Base-by-base conservation (phyloP, 2,888 invertebrate genomes). In the Dryocosmus kuriphilus region DNA sequence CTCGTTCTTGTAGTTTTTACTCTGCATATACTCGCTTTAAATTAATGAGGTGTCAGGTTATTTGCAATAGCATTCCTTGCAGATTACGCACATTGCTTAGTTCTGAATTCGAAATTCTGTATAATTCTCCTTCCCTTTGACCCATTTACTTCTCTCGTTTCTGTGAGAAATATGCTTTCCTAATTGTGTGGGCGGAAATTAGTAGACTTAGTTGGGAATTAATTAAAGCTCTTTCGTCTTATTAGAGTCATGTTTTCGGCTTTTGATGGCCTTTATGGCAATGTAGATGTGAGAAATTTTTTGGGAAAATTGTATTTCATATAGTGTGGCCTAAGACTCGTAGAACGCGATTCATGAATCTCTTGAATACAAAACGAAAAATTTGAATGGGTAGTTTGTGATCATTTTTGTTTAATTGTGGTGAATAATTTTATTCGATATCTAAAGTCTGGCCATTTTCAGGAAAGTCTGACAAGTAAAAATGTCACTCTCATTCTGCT, bases 11-110 rank as follows among this genome's bases (percentile, higher is more conserved):
- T 11, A 30, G 1, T 71, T 51, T 71, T 46, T 51, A 71, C 51
- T 51, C 71, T 51, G 19, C 71, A 71, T 71, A 71, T 71, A 51
- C 51, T 71, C 71, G 46, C 71, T 71, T 30, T 51, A 51, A 71
- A 71, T 71, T 71, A 71, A 71, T 71, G 71, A 71, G 71, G n/a
- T 71, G 51, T 19, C 24, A n/a, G 32, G 51, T 51, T 71, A 38
- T 14, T 38, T 30, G 30, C 19, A 46, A 30, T 30, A 71, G n/a
- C 27, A 27, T 30, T 51, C 30, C 46, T 46, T 30, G 51, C 8
- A 65, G 30, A 27, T 67, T 46, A 67, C 38, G 27, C 24, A 57
- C 22, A 3, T 14, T 57, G 22, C 24, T 24, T 24, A 24, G 57
- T 57, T 57, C 57, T 11, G 1, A 24, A 24, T 57, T 57, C 57